Percentiles rank a stretch among this genome's conserved stretches.
Conservation (phyloP, 2,797 vertebrate genomes). For the Spheniscus humboldti region DNA sequence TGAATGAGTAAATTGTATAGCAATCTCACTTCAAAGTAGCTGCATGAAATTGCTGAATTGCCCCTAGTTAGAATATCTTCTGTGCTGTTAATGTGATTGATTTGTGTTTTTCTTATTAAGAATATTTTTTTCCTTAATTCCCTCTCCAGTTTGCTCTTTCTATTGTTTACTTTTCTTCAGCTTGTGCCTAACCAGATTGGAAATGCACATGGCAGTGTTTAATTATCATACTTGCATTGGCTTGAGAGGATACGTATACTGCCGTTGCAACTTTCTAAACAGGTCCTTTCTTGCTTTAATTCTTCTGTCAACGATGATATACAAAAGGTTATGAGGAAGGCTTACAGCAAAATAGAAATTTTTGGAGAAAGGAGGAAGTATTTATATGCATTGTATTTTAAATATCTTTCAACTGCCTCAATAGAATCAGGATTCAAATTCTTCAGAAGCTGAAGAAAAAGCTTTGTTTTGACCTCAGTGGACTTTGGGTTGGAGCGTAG, state of each 20-base stretch:
- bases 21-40: background rate
- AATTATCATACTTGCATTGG: background rate
- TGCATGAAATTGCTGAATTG: background rate
- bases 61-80: background rate
- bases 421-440: background rate
- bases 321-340: background rate
- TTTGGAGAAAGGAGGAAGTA: background rate
- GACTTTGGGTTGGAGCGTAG: background rate
- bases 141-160: background rate
- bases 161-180: background rate
- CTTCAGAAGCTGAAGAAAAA: background rate
- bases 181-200: accelerated
- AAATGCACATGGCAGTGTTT: background rate
- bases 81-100: background rate
- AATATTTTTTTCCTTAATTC: background rate
- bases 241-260: background rate
- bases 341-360: background rate
- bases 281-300: background rate
- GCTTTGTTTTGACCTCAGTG: background rate
- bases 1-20: background rate
- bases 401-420: background rate
- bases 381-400: background rate
- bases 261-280: background rate
- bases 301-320: background rate
- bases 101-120: background rate